Percentiles rank a stretch among this genome's conserved stretches.
phyloP scores from a whole-genome alignment of 2,797 vertebrate genomes.

The Dicrostonyx torquatus region DNA sequence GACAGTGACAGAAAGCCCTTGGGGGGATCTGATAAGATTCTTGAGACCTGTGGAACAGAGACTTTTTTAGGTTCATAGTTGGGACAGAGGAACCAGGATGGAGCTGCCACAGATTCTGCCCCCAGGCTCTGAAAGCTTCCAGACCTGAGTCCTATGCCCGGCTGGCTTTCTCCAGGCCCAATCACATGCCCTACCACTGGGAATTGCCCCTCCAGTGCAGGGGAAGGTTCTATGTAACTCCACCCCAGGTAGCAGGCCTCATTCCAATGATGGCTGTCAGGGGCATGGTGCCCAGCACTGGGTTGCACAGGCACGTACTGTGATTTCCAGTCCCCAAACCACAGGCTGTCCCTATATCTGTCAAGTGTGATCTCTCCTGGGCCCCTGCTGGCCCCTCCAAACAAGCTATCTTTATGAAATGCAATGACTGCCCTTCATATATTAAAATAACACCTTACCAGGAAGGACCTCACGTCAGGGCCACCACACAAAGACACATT shows the following conservation, averaged over 20 bases:
- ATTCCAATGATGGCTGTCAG: slow-evolving; percentile 75
- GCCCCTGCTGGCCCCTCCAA: slow-evolving; percentile 70
- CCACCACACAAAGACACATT: slow-evolving; percentile 85
- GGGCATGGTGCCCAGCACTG: slow-evolving; percentile 61
- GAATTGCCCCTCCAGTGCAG: neutral
- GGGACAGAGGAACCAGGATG: neutral
- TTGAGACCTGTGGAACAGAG: neutral
- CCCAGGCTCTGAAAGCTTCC: neutral
- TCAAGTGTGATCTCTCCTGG: slow-evolving; percentile 84
- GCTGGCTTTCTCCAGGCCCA: slow-evolving; percentile 30
- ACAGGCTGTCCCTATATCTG: slow-evolving; percentile 83
- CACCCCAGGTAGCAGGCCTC: slow-evolving; percentile 66
- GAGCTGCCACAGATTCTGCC: neutral
- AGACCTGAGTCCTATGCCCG: neutral
- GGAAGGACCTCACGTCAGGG: slow-evolving; percentile 81
- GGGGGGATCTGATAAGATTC: neutral
- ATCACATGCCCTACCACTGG: slow-evolving; percentile 34
- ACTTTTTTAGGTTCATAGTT: neutral
- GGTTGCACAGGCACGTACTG: slow-evolving; percentile 78
- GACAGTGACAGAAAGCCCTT: slow-evolving; percentile 20
- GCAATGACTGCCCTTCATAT: slow-evolving; percentile 86
- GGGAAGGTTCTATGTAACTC: slow-evolving; percentile 71
- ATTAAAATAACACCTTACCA: slow-evolving; percentile 89
- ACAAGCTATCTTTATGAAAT: slow-evolving; percentile 88
- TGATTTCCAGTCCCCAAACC: slow-evolving; percentile 77